A percentile compares a stretch with the other conserved stretches of the same genome.
Conservation (phyloP, 2,888 invertebrate species). For the Cheiracanthium punctorium region DNA sequence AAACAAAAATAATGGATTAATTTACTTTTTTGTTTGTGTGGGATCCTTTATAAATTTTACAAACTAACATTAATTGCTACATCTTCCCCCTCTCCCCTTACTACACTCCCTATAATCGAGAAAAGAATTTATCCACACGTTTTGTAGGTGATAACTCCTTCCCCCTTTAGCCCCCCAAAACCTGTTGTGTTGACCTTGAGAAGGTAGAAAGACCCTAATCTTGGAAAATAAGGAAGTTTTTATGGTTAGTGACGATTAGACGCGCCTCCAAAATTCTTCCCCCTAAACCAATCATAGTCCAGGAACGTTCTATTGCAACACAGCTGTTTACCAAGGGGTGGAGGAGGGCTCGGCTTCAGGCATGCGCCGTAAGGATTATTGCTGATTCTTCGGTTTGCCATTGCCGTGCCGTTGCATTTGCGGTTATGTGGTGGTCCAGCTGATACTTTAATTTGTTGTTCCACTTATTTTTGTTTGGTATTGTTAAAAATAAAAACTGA, state of each 20-base stretch:
- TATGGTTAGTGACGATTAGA: slow-evolving; percentile 25
- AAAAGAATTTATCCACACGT: no score
- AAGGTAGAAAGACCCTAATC: neutral
- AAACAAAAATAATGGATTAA: no score
- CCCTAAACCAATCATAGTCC: slow-evolving; percentile 55
- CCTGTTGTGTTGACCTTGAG: neutral
- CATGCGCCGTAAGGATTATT: slow-evolving; percentile 36
- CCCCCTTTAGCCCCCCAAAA: neutral
- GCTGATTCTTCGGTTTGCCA: neutral
- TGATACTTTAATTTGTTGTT: neutral
- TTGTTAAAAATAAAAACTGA: no score
- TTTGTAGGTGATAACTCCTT: no score
- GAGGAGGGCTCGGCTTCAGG: slow-evolving; percentile 40
- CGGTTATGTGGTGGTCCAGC: neutral
- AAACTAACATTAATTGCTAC: no score
- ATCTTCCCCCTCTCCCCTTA: no score
- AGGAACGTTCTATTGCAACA: slow-evolving; percentile 35
- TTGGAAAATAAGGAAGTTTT: neutral
- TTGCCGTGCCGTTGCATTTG: neutral
- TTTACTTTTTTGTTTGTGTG: no score
- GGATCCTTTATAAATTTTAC: no score
- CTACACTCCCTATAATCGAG: no score
- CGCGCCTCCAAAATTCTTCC: slow-evolving; percentile 48
- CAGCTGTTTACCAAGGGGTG: slow-evolving; percentile 55
- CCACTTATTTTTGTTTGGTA: no score